These are phyloP conservation scores for Phyllotreta striolata DNA, from an alignment of 2,888 invertebrate species.

Conservation along the genomic window DNA sequence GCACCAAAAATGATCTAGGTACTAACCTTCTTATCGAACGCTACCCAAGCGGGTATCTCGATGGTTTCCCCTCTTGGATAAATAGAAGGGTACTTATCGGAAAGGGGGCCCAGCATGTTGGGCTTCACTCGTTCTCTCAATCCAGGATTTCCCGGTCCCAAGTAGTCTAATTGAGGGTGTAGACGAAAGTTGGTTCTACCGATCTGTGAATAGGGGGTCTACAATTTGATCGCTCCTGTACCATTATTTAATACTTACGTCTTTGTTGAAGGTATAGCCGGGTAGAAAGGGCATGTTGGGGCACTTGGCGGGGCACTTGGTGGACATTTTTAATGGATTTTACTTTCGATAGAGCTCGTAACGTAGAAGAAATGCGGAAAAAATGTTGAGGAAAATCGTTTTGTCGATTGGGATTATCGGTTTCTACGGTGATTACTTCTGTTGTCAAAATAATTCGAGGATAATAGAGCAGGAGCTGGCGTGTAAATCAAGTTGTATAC, in stretches of 20 bases:
- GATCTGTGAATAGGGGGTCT: conserved; percentile 61
- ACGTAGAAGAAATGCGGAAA: too few species aligned
- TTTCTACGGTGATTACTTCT: too few species aligned
- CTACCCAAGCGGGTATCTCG: conserved; percentile 84
- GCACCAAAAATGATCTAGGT: not conserved
- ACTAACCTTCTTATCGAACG: conserved; percentile 85
- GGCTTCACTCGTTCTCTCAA: conserved; percentile 70
- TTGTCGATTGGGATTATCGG: too few species aligned
- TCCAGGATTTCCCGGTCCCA: conserved; percentile 66
- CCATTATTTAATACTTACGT: conserved; percentile 64
- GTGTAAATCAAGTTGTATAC: too few species aligned
- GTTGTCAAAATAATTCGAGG: too few species aligned
- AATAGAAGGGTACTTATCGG: conserved; percentile 71
- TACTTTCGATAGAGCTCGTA: too few species aligned
- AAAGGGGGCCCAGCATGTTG: conserved; percentile 67
- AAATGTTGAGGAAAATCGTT: too few species aligned
- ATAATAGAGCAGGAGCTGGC: too few species aligned
- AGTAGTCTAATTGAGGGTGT: conserved; percentile 65
- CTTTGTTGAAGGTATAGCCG: conserved; percentile 72
- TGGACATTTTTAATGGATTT: conserved; percentile 48
- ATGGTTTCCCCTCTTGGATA: conserved; percentile 79
- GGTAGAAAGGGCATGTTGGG: conserved; percentile 78
- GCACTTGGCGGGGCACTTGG: conserved; percentile 67
- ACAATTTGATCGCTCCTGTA: not conserved
- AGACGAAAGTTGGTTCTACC: conserved; percentile 69